phyloP scores from a whole-genome alignment of 2,113 vertebrate genomes.

The Dicaeum eximium region DNA sequence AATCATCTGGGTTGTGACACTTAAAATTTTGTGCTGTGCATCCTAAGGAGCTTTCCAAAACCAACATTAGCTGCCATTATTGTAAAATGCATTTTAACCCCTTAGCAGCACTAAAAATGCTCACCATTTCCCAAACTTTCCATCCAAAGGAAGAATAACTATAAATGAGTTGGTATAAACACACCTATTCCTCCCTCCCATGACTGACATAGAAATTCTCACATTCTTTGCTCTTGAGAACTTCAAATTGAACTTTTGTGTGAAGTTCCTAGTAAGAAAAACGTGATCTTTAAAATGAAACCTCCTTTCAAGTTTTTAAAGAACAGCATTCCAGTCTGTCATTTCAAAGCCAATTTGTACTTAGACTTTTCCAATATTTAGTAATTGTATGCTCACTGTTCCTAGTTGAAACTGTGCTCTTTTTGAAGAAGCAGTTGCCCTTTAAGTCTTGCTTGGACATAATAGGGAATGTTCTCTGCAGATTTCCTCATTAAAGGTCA shows the following conservation, averaged over 20 bases:
- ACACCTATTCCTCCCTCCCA: neutral
- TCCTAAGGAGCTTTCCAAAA: neutral
- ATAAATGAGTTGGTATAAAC: neutral
- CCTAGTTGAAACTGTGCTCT: neutral
- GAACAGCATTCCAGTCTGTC: neutral
- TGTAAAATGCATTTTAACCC: neutral
- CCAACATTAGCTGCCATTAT: neutral
- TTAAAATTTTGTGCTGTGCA: neutral
- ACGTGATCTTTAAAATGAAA: neutral
- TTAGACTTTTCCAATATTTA: neutral
- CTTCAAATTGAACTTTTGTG: neutral
- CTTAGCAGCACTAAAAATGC: neutral
- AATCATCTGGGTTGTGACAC: neutral
- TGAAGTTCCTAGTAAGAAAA: neutral
- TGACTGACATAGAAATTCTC: neutral
- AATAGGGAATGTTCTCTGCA: neutral
- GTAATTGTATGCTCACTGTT: neutral
- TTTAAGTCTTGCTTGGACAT: neutral
- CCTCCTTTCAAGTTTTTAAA: neutral
- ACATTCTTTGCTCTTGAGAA: neutral
- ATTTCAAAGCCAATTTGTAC: neutral
- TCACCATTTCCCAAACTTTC: neutral
- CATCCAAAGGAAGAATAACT: neutral
- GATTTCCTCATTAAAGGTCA: neutral
- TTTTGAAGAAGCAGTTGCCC: neutral